Conservation (phyloP, 2,113 vertebrate genomes). For the Myocastor coypus region DNA sequence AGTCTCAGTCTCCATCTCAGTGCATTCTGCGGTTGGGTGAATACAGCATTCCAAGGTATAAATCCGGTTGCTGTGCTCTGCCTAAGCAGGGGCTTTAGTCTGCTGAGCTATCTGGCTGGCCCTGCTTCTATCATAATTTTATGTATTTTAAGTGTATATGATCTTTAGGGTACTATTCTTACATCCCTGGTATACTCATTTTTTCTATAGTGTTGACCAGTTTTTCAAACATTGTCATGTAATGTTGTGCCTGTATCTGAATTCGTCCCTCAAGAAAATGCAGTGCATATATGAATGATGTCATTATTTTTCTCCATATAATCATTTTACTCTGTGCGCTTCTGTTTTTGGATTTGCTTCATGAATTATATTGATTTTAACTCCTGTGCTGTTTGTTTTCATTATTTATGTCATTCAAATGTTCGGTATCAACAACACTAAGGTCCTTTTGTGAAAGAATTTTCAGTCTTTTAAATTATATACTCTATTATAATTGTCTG, state of each 20-base stretch:
- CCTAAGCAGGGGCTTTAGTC: too few species aligned
- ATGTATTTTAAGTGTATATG: not conserved
- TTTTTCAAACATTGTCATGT: not conserved
- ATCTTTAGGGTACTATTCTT: not conserved
- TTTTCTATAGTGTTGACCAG: not conserved
- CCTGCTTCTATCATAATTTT: not conserved
- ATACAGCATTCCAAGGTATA: too few species aligned
- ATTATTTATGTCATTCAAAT: not conserved
- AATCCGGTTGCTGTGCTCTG: too few species aligned
- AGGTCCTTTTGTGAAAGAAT: not conserved
- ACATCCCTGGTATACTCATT: not conserved
- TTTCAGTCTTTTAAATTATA: not conserved
- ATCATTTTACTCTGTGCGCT: not conserved
- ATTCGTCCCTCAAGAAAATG: not conserved
- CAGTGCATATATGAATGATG: too few species aligned
- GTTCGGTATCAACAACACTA: not conserved
- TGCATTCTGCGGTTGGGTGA: too few species aligned
- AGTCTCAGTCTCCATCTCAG: too few species aligned
- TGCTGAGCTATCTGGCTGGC: too few species aligned
- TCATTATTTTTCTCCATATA: not conserved
- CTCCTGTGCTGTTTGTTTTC: slow-evolving; percentile 9
- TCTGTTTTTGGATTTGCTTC: slow-evolving; percentile 33
- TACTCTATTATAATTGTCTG: not conserved
- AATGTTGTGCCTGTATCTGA: not conserved
- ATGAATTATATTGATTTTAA: slow-evolving; percentile 2